Conservation (phyloP, 1,140 invertebrate species). For the Drosophila trapezifrons region DNA sequence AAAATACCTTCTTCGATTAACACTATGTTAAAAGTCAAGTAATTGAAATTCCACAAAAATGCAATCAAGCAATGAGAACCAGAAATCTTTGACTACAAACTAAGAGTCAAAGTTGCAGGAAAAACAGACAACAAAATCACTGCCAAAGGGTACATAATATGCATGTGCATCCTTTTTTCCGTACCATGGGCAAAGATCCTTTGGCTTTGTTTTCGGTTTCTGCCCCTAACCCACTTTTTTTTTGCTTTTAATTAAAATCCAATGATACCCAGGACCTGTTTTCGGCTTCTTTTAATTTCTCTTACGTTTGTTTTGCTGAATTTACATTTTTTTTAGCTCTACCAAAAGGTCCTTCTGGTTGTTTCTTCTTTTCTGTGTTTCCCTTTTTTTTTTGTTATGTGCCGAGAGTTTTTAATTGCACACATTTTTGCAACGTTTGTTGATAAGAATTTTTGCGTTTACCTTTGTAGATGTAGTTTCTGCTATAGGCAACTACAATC, state of each 20-base stretch:
- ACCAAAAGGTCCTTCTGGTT: conserved; percentile 11
- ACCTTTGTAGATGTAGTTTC: conserved; percentile 22
- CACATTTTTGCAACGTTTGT: conserved; percentile 48
- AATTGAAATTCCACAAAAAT: conserved; percentile 36
- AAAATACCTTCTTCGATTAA: too few relatives aligned
- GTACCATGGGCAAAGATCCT: conserved; percentile 11
- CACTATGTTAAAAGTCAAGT: not conserved
- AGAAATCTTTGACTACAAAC: conserved; percentile 22
- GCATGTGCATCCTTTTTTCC: conserved; percentile 24
- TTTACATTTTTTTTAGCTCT: conserved; percentile 47
- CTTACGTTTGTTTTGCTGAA: conserved; percentile 45
- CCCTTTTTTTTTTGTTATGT: conserved; percentile 8
- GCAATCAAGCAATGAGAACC: conserved; percentile 21
- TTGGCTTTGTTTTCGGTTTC: conserved; percentile 27
- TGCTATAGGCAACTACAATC: conserved; percentile 33
- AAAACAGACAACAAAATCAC: conserved; percentile 3
- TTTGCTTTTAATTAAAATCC: conserved; percentile 75
- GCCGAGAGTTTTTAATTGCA: conserved; percentile 52
- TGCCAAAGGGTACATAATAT: conserved; percentile 39
- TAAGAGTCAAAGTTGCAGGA: conserved; percentile 23
- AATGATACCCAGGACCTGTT: conserved; percentile 55
- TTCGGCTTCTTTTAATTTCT: conserved; percentile 42
- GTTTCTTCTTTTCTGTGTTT: conserved; percentile 13
- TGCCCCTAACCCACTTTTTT: conserved; percentile 3
- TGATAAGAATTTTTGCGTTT: conserved; percentile 47